Percentiles rank a stretch among this genome's conserved stretches.
These are phyloP conservation scores for Standfussiana lucernea DNA, from an alignment of 2,888 invertebrate genomes.

Conservation along the genomic window DNA sequence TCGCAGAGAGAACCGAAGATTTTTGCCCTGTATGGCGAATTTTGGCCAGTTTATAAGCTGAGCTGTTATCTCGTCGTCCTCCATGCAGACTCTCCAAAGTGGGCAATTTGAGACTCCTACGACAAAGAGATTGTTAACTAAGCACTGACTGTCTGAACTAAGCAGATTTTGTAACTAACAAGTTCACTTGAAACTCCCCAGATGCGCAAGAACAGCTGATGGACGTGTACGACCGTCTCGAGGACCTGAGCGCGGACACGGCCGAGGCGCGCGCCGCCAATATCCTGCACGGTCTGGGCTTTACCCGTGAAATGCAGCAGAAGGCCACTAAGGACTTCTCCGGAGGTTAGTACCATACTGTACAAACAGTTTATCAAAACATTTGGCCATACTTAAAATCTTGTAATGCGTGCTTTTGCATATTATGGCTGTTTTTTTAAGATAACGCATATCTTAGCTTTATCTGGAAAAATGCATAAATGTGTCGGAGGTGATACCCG, in stretches of 20 bases:
- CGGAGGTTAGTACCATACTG: conserved; percentile 88
- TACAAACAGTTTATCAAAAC: neutral
- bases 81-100: neutral
- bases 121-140: too few relatives aligned
- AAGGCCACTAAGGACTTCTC: conserved; percentile 97
- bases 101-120: neutral
- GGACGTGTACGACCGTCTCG: conserved; percentile 99
- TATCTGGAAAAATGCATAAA: too few relatives aligned
- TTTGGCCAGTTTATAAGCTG: neutral
- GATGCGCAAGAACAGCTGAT: conserved; percentile 98
- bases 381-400: neutral
- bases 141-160: neutral
- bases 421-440: too few relatives aligned
- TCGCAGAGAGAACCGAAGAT: neutral
- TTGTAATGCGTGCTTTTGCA: neutral
- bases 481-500: too few relatives aligned
- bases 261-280: conserved; percentile 98
- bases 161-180: neutral
- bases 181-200: conserved; percentile 71
- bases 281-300: conserved; percentile 99
- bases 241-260: conserved; percentile 98
- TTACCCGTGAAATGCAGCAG: conserved; percentile 96
- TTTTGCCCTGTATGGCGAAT: neutral
- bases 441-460: too few relatives aligned
- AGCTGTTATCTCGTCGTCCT: too few relatives aligned